Conservation (phyloP, 2,888 invertebrate species). For the Caenorhabditis virilis region DNA sequence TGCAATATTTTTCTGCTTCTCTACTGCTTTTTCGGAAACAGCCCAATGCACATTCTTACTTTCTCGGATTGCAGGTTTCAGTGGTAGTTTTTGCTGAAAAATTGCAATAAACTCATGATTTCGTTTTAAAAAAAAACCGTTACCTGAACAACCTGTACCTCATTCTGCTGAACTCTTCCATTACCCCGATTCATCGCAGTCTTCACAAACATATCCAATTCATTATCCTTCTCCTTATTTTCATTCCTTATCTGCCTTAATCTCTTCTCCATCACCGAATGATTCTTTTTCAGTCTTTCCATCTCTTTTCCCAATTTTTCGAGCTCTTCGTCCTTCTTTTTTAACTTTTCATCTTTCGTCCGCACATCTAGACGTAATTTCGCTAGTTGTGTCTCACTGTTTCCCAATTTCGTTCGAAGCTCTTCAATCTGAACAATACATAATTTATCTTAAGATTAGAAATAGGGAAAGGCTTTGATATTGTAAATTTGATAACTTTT, state of each 20-base stretch:
- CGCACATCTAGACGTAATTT: conserved; percentile 16
- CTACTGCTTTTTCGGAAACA: background rate
- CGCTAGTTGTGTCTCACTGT: conserved; percentile 6
- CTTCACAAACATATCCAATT: conserved; percentile 14
- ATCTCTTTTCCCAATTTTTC: conserved; percentile 11
- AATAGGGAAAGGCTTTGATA: too few relatives aligned
- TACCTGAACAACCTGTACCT: conserved; percentile 1
- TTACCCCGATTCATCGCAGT: conserved; percentile 7
- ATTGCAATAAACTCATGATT: too few relatives aligned
- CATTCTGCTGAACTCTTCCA: background rate
- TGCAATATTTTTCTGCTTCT: background rate
- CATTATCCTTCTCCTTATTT: conserved; percentile 9
- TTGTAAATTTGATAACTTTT: too few relatives aligned
- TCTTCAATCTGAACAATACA: conserved; percentile 11
- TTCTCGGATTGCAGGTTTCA: background rate
- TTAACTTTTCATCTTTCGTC: conserved; percentile 14
- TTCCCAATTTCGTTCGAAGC: conserved; percentile 2
- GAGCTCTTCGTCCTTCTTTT: conserved; percentile 12
- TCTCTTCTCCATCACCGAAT: conserved; percentile 13
- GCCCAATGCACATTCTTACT: background rate
- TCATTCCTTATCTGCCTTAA: conserved; percentile 17
- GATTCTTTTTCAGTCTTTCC: conserved; percentile 2
- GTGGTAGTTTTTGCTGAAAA: background rate
- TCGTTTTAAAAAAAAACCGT: too few relatives aligned
- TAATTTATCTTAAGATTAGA: too few relatives aligned